Conservation (phyloP, 2,113 vertebrate species). For the Misgurnus mizolepis region DNA sequence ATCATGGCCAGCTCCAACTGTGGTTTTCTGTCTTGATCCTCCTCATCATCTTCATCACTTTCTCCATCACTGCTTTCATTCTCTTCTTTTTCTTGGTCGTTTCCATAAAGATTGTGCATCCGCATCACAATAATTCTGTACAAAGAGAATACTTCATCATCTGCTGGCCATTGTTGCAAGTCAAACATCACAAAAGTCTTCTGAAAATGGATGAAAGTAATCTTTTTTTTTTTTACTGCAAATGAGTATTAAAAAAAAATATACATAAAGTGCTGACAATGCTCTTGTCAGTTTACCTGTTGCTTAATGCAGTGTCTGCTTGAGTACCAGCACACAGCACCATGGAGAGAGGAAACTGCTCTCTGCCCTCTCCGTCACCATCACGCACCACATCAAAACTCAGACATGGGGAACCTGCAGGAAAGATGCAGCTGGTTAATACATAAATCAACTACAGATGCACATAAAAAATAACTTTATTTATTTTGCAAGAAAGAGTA, state of each 20-base stretch:
- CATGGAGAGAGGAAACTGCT: conserved; percentile 81
- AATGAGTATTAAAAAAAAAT: neutral
- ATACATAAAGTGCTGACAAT: neutral
- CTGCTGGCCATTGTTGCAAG: neutral
- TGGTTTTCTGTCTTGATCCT: conserved; percentile 82
- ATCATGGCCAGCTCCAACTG: conserved; percentile 88
- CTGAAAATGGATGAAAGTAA: too few species aligned
- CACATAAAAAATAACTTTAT: too few species aligned
- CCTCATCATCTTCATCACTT: conserved; percentile 79
- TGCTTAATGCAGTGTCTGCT: conserved; percentile 81
- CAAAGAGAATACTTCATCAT: neutral
- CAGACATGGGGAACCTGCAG: conserved; percentile 84
- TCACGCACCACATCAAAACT: conserved; percentile 87
- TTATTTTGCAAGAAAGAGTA: too few species aligned
- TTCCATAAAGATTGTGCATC: conserved; percentile 87
- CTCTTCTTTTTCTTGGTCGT: conserved; percentile 68
- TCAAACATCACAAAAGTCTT: neutral
- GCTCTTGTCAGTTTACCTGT: conserved; percentile 72
- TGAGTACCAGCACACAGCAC: conserved; percentile 88
- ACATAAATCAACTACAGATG: too few species aligned
- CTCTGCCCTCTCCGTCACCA: conserved; percentile 75
- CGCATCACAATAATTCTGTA: conserved; percentile 82
- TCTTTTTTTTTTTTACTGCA: neutral
- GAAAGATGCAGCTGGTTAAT: too few species aligned
- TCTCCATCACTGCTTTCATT: conserved; percentile 78